A percentile compares a stretch with the other conserved stretches of the same genome.
phyloP scores from a whole-genome alignment of 2,797 vertebrate species.

The Sebastes itinus region DNA sequence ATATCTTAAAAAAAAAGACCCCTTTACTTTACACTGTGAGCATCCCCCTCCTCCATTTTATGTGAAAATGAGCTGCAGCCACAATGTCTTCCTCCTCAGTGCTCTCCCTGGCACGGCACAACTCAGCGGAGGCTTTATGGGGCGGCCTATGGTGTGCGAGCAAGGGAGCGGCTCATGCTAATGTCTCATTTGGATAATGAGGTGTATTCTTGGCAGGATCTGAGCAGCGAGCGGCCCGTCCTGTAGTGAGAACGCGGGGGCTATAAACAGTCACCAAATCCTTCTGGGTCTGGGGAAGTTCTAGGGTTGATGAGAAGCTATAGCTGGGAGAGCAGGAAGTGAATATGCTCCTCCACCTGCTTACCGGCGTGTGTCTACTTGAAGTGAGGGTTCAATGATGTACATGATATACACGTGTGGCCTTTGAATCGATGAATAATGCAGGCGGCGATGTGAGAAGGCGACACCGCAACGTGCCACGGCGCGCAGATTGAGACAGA shows the following conservation, averaged over 20 bases:
- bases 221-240: slow-evolving; percentile 50
- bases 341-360: slow-evolving; percentile 35
- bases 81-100: slow-evolving; percentile 32
- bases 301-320: slow-evolving; percentile 17
- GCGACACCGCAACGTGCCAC: slow-evolving; percentile 38
- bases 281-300: slow-evolving; percentile 38
- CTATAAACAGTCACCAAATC: slow-evolving; percentile 25
- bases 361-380: slow-evolving; percentile 43
- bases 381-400: slow-evolving; percentile 67
- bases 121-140: slow-evolving; percentile 54
- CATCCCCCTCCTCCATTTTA: slow-evolving; percentile 48
- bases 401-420: slow-evolving; percentile 50
- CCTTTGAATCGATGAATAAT: slow-evolving; percentile 76
- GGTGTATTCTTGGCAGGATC: slow-evolving; percentile 71
- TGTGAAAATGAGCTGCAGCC: slow-evolving; percentile 39
- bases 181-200: slow-evolving; percentile 85
- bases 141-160: slow-evolving; percentile 39
- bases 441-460: slow-evolving; percentile 38
- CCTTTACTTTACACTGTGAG: slow-evolving; percentile 1
- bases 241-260: slow-evolving; percentile 41
- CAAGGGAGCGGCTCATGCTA: slow-evolving; percentile 65
- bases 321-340: background rate
- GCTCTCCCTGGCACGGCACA: slow-evolving; percentile 43
- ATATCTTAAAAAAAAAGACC: slow-evolving; percentile 38
- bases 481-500: slow-evolving; percentile 68